phyloP scores from a whole-genome alignment of 1,140 invertebrate species.

The Dermatophagoides farinae region DNA sequence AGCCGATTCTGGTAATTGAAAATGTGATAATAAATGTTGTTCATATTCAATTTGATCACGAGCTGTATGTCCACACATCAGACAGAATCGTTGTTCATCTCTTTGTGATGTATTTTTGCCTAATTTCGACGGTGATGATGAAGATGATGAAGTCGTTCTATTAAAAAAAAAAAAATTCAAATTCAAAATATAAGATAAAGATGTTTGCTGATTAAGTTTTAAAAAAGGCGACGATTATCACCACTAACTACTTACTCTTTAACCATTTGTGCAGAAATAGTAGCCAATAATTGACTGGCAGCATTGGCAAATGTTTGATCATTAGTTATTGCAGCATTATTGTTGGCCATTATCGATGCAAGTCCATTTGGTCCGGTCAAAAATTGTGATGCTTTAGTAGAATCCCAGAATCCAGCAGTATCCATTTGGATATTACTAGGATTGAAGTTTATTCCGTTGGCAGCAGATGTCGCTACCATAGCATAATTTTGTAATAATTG shows the following conservation, averaged over 20 bases:
- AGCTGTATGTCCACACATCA: neutral
- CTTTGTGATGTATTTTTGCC: neutral
- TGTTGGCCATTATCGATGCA: neutral
- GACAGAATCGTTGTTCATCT: neutral
- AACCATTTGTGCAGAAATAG: neutral
- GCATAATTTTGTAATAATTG: neutral
- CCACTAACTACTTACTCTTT: neutral
- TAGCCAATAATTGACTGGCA: neutral
- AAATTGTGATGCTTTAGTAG: neutral
- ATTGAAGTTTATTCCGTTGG: neutral
- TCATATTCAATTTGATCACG: slow-evolving; percentile 5
- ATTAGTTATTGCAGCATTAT: neutral
- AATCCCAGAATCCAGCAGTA: neutral
- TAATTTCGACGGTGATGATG: neutral
- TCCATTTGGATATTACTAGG: neutral
- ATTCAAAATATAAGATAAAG: neutral
- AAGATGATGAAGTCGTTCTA: neutral
- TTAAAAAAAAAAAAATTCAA: neutral
- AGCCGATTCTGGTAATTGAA: neutral
- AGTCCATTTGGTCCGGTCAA: neutral
- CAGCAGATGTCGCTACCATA: neutral
- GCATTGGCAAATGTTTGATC: neutral
- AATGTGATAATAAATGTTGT: neutral
- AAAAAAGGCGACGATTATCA: neutral
- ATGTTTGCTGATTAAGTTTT: neutral